Percentiles rank a stretch among this genome's conserved stretches.
These are phyloP conservation scores for Nysson spinosus DNA, from an alignment of 2,888 invertebrate genomes.

Conservation along the genomic window DNA sequence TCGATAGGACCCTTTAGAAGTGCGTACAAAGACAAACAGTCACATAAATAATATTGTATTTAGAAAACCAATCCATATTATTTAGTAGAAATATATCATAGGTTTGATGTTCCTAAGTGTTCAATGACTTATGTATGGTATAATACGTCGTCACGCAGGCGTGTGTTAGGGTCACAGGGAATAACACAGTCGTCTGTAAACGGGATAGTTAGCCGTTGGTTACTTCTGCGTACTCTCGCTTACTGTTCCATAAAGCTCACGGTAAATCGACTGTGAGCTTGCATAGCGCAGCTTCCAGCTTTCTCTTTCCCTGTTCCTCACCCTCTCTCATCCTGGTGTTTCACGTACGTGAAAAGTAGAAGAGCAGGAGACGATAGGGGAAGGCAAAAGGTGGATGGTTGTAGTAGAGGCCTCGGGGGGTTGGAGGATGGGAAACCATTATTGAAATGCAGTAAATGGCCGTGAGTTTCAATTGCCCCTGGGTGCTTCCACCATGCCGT, in stretches of 20 bases:
- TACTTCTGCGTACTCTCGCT: slow-evolving; percentile 48
- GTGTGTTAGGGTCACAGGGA: slow-evolving; percentile 26
- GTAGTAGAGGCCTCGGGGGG: background rate
- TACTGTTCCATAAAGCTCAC: slow-evolving; percentile 59
- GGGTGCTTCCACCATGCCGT: slow-evolving; percentile 57
- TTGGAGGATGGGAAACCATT: slow-evolving; percentile 60
- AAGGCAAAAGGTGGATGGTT: slow-evolving; percentile 7
- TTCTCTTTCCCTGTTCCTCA: too few relatives aligned
- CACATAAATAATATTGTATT: background rate
- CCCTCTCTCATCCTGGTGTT: too few relatives aligned
- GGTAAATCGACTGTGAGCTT: slow-evolving; percentile 62
- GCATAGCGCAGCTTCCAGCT: slow-evolving; percentile 19
- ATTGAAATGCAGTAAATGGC: slow-evolving; percentile 67
- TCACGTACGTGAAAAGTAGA: slow-evolving; percentile 42
- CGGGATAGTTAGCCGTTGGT: slow-evolving; percentile 60
- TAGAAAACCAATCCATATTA: too few relatives aligned
- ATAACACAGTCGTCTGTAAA: slow-evolving; percentile 56
- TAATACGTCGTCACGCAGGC: slow-evolving; percentile 24
- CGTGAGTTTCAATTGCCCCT: slow-evolving; percentile 64
- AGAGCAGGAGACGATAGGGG: slow-evolving; percentile 1
- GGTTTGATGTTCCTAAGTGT: too few relatives aligned
- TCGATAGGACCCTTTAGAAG: too few relatives aligned
- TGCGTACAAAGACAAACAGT: too few relatives aligned
- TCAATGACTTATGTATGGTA: slow-evolving; percentile 27
- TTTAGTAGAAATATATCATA: too few relatives aligned